Evolutionary conservation across 2,797 vertebrate species (phyloP).

Genomic region (Cichlasoma orientale): DNA sequence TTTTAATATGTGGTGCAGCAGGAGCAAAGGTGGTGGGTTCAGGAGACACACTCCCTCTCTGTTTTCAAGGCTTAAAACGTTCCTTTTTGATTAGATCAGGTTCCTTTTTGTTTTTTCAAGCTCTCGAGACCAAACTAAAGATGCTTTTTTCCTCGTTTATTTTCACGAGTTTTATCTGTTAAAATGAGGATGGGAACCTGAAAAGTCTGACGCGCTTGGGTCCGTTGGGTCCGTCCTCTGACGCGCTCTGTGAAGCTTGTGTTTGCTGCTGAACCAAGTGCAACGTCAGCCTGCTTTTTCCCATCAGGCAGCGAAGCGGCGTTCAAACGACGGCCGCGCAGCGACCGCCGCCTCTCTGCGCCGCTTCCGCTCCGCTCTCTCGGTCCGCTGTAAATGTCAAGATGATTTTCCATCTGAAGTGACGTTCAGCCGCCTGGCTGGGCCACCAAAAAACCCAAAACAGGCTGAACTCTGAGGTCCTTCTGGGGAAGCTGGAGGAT

Average conservation of each 20-base stretch:
- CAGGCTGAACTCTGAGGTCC: background rate
- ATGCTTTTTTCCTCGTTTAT: background rate
- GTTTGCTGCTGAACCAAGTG: background rate
- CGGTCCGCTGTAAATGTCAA: constrained; percentile 31
- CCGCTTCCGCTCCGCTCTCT: constrained; percentile 2
- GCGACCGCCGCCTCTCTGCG: constrained; percentile 4
- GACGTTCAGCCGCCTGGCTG: background rate
- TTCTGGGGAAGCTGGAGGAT: background rate
- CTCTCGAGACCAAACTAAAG: background rate
- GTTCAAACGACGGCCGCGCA: background rate
- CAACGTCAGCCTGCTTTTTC: background rate
- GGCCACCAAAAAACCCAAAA: background rate
- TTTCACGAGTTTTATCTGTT: background rate
- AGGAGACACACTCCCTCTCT: too few species aligned
- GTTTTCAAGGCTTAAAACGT: too few species aligned
- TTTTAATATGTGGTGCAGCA: too few species aligned
- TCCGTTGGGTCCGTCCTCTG: too few species aligned
- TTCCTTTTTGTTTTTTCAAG: too few species aligned
- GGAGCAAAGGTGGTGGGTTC: too few species aligned
- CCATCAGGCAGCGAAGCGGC: background rate
- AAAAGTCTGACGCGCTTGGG: background rate
- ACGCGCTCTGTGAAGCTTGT: too few species aligned
- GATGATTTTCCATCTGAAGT: constrained; percentile 6
- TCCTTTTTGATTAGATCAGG: too few species aligned
- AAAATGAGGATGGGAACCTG: background rate